phyloP scores from a whole-genome alignment of 2,113 vertebrate genomes.

The Vireo altiloquus region DNA sequence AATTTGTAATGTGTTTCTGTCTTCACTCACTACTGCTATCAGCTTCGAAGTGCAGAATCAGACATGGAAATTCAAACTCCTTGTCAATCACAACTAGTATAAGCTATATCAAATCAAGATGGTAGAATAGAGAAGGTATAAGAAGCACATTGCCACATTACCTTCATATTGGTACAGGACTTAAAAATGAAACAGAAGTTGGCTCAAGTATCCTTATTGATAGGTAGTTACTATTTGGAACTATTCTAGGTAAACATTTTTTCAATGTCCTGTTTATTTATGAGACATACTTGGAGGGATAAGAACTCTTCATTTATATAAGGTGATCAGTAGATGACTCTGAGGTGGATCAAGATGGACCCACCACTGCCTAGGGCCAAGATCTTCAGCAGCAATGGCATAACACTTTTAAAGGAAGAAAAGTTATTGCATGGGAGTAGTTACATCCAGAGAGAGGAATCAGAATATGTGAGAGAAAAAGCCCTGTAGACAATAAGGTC shows the following conservation, averaged over 20 bases:
- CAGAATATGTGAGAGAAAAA: neutral
- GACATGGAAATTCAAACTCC: neutral
- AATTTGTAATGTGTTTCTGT: neutral
- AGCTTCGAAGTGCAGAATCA: neutral
- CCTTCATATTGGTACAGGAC: neutral
- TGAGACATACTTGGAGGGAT: neutral
- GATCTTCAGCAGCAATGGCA: neutral
- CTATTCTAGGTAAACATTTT: neutral
- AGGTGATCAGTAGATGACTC: neutral
- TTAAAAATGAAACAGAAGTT: neutral
- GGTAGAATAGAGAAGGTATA: neutral
- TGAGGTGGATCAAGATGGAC: neutral
- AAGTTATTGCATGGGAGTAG: neutral
- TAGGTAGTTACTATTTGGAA: neutral
- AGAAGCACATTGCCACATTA: neutral
- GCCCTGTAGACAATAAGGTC: neutral
- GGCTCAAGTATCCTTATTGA: neutral
- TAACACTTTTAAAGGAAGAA: neutral
- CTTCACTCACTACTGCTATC: neutral
- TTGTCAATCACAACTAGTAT: neutral
- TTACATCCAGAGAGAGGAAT: neutral
- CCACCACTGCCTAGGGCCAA: rapidly evolving
- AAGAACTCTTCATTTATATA: neutral
- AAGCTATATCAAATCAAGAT: neutral
- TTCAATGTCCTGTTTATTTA: neutral